Evolutionary conservation across 1,140 invertebrate species (phyloP).

Genomic region (Laupala kohalensis): DNA sequence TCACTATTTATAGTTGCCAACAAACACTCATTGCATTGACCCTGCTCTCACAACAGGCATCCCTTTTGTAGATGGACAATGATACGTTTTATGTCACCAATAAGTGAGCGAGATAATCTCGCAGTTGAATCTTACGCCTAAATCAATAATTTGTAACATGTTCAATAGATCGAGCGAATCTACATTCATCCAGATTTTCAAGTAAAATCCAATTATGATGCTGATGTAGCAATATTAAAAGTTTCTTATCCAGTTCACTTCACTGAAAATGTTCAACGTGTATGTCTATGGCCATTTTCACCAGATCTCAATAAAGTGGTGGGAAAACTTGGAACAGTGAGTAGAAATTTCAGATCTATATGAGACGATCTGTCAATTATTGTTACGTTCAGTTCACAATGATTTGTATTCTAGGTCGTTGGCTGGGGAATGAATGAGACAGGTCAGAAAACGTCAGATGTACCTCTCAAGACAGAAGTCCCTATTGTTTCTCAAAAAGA

Average conservation of each 20-base stretch:
- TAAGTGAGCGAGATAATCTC: too few relatives aligned
- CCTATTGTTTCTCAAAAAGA: conserved; percentile 38
- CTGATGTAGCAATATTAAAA: conserved; percentile 40
- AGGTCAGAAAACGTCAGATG: conserved; percentile 28
- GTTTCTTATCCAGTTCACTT: conserved; percentile 33
- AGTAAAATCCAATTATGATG: conserved; percentile 28
- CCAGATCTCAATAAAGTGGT: conserved; percentile 32
- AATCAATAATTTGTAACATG: too few relatives aligned
- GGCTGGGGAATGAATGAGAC: conserved; percentile 47
- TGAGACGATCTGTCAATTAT: neutral
- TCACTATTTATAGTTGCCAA: too few relatives aligned
- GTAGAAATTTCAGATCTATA: too few relatives aligned
- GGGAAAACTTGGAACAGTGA: conserved; percentile 31
- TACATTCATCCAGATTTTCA: neutral
- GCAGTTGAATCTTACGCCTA: too few relatives aligned
- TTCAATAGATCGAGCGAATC: neutral
- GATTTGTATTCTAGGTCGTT: conserved; percentile 32
- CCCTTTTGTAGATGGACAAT: too few relatives aligned
- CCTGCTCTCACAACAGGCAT: too few relatives aligned
- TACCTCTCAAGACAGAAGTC: conserved; percentile 35
- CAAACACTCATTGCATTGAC: too few relatives aligned
- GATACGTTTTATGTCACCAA: too few relatives aligned
- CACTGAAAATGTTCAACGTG: conserved; percentile 34
- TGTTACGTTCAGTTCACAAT: neutral
- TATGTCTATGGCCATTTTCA: conserved; percentile 41